Conservation (phyloP, 2,888 invertebrate species). For the Nemurella pictetii region DNA sequence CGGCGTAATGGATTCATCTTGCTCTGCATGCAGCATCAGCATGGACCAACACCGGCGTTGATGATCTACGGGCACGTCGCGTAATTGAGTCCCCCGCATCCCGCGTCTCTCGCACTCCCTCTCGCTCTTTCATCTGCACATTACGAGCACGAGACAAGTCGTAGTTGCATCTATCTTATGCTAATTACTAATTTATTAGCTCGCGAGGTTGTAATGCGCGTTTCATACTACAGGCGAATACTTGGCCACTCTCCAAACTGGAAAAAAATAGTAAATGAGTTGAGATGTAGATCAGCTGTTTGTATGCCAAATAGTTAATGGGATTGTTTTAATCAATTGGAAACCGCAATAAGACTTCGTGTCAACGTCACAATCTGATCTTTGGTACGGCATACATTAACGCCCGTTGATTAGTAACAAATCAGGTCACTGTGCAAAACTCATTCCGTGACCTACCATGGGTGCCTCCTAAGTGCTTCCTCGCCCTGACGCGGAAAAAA, state of each 20-base stretch:
- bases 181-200: conserved; percentile 20
- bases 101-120: background rate
- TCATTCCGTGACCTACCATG: background rate
- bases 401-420: background rate
- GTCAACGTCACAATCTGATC: background rate
- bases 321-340: conserved; percentile 14
- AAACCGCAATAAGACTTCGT: background rate
- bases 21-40: background rate
- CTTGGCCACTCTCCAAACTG: conserved; percentile 6
- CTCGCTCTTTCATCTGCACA: background rate
- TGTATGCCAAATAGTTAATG: background rate
- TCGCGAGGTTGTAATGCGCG: conserved; percentile 7
- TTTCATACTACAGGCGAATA: conserved; percentile 7
- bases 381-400: background rate
- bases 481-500: background rate
- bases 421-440: background rate
- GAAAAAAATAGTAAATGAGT: conserved; percentile 1
- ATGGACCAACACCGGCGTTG: background rate
- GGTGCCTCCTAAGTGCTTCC: background rate
- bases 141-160: conserved; percentile 8
- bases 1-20: background rate
- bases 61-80: background rate
- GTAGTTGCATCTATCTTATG: conserved; percentile 12
- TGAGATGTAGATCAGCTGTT: conserved; percentile 23
- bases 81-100: background rate